Conservation (phyloP, 2,888 invertebrate genomes). For the Aporophyla lueneburgensis region DNA sequence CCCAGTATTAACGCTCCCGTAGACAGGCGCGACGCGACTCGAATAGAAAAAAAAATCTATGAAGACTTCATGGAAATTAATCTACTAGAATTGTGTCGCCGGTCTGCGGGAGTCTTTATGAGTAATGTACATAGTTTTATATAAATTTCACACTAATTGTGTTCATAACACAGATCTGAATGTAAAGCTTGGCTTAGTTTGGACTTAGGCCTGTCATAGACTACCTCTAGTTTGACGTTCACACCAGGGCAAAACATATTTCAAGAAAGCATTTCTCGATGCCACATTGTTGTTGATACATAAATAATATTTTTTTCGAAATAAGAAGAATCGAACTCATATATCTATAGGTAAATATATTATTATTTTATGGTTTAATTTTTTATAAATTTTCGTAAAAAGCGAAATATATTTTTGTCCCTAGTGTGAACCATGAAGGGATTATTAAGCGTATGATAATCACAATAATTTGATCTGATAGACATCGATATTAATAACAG, state of each 20-base stretch:
- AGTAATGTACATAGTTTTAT: slow-evolving; percentile 44
- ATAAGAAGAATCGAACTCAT: neutral
- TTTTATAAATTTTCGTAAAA: slow-evolving; percentile 1
- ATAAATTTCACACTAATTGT: slow-evolving; percentile 73
- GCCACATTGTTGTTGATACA: neutral
- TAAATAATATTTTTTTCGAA: neutral
- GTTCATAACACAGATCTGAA: slow-evolving; percentile 75
- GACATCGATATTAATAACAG: slow-evolving; percentile 73
- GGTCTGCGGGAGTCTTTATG: slow-evolving; percentile 7
- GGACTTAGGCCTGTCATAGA: slow-evolving; percentile 75
- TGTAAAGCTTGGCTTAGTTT: slow-evolving; percentile 77
- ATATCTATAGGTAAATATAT: neutral
- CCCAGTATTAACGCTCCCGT: slow-evolving; percentile 32
- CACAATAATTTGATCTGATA: slow-evolving; percentile 77
- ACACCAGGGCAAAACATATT: slow-evolving; percentile 56
- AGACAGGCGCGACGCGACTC: too few species aligned
- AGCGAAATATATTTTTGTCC: neutral
- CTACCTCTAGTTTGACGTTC: slow-evolving; percentile 50
- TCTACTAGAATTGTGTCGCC: too few species aligned
- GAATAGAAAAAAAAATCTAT: too few species aligned
- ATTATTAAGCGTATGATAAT: slow-evolving; percentile 79
- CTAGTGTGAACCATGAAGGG: slow-evolving; percentile 50
- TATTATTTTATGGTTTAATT: neutral
- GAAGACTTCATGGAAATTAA: too few species aligned
- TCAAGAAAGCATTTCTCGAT: neutral